Evolutionary conservation across 2,113 vertebrate genomes (phyloP), one percentile per base, ranked within the genome.

Genomic region (Propithecus coquereli): DNA sequence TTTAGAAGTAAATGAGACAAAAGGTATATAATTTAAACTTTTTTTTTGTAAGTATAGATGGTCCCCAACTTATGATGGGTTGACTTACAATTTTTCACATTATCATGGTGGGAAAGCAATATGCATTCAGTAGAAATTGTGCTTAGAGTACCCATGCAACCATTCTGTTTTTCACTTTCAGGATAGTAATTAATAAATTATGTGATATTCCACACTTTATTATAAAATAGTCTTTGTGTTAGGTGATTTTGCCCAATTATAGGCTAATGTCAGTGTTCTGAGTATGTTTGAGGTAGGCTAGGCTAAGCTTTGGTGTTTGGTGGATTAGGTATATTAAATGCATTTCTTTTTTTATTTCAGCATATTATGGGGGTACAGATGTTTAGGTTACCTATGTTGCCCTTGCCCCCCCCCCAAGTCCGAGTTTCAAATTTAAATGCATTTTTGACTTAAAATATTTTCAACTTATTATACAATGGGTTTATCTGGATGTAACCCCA

Each of bases 1-100:
- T 65, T 94, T 92, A 94, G 84, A 92, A 92, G 61, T 79, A 66
- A 96, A 90, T 92, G 65, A 3, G n/a, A 81, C 37, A 90, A 87
- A 84, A 27, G 5, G 6, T 76, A 23, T 74, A 10, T 52, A 50
- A 87, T 94, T 91, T 87, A 86, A 32, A 95, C 40, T 17, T 32
- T 81, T 86, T 86, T 50, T 87, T 59, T 61, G 3, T 59, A 95
- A 85, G 32, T 73, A 5, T 17, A 45, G 40, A 30, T 45, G 23
- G 40, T 74, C 13, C 40, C 40, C 1, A 27, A 74, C 71, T 45
- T 74, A 45, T 7, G 13, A 4, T 74, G 13, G 40, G 13, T 45
- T 43, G 6, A 45, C 40, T 17, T 74, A 27, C 8, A 4, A 27
- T 74, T 74, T 74, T 74, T 45, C 27, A 45, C 27, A 17, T 74